A percentile compares a stretch with the other conserved stretches of the same genome.
These are phyloP conservation scores for Chironomus tepperi DNA, from an alignment of 1,140 invertebrate species.

Conservation along the genomic window DNA sequence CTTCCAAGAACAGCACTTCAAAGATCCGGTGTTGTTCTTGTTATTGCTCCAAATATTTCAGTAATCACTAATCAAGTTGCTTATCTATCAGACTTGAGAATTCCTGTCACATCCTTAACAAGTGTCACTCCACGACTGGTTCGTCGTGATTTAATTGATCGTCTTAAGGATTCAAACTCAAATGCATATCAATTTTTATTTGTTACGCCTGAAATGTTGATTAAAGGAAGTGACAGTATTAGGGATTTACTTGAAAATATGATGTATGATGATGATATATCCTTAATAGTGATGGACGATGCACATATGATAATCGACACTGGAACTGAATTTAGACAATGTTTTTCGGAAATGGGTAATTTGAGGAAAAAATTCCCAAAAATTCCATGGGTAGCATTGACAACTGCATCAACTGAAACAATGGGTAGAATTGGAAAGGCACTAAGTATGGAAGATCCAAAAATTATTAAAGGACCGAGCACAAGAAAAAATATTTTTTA, in stretches of 20 bases:
- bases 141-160: background rate
- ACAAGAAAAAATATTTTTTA: too few species aligned
- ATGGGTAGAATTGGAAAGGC: too few species aligned
- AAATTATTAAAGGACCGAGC: too few species aligned
- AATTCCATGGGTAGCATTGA: too few species aligned
- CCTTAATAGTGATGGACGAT: background rate
- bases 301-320: background rate
- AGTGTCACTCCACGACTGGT: background rate
- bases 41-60: background rate
- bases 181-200: background rate
- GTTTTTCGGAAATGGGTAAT: too few species aligned
- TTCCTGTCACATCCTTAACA: background rate
- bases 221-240: background rate
- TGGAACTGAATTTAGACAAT: too few species aligned
- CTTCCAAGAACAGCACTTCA: background rate
- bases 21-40: background rate
- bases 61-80: background rate
- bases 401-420: too few species aligned
- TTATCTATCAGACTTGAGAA: background rate
- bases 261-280: background rate
- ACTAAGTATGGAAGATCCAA: too few species aligned
- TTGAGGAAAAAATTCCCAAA: too few species aligned
- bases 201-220: background rate
- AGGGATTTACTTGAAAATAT: background rate
- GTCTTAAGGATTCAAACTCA: background rate